Conservation (phyloP, 2,888 invertebrate species). For the Cheilosia soror region DNA sequence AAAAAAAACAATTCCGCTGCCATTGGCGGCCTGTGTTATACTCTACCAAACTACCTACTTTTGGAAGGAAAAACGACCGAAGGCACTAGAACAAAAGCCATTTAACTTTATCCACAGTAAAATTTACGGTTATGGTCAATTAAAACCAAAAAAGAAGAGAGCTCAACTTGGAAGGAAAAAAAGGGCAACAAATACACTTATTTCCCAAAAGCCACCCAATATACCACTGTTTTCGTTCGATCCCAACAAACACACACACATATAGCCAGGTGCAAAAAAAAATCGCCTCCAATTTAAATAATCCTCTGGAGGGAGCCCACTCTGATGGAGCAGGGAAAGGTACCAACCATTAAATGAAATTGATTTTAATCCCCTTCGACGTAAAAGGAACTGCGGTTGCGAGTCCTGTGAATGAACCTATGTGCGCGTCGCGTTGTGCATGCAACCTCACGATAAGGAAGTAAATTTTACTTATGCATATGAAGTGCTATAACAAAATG, state of each 20-base stretch:
- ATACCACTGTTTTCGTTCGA: conserved; percentile 4
- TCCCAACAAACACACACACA: not conserved
- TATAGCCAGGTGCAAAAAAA: conserved; percentile 43
- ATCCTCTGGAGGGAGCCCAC: conserved; percentile 35
- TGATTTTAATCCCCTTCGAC: conserved; percentile 68
- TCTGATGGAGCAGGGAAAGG: conserved; percentile 28
- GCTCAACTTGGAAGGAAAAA: conserved; percentile 13
- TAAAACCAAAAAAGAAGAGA: conserved; percentile 37
- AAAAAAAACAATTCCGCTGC: too few species aligned
- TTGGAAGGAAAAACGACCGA: conserved; percentile 12
- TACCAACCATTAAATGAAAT: conserved; percentile 68
- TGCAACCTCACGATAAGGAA: conserved; percentile 68
- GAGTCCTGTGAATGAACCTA: conserved; percentile 34
- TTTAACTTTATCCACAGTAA: conserved; percentile 71
- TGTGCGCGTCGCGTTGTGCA: conserved; percentile 34
- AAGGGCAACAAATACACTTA: conserved; percentile 23
- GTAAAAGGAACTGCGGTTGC: conserved; percentile 25
- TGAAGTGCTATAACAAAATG: conserved; percentile 29
- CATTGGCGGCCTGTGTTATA: not conserved
- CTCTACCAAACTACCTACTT: not conserved
- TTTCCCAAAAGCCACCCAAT: conserved; percentile 8
- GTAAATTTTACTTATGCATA: conserved; percentile 72
- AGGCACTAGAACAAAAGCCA: conserved; percentile 68
- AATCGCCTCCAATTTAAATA: conserved; percentile 70
- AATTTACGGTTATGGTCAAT: conserved; percentile 75